Evolutionary conservation across 1,140 invertebrate species (phyloP).

Genomic region (Apis dorsata): DNA sequence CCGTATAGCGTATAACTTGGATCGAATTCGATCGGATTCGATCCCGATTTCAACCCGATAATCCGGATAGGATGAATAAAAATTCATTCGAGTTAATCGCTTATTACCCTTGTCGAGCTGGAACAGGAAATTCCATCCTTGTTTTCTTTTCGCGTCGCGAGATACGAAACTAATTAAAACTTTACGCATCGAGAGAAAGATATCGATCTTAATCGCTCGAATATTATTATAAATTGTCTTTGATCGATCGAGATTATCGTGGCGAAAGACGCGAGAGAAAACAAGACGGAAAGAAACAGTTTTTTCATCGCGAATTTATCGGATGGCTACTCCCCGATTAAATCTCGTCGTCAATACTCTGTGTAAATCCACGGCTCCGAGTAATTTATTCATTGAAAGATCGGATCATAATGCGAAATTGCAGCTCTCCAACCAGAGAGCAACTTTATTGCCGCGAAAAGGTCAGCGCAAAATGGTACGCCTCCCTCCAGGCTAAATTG

Average conservation of each 20-base stretch:
- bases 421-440: conserved; percentile 11
- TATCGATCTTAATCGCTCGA: not conserved
- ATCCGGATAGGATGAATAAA: not conserved
- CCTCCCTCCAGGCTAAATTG: conserved; percentile 5
- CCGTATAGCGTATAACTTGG: not conserved
- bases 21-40: not conserved
- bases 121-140: not conserved
- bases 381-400: conserved; percentile 31
- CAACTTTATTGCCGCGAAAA: conserved; percentile 39
- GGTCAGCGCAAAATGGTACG: conserved; percentile 29
- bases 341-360: not conserved
- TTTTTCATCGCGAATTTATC: not conserved
- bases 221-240: conserved; percentile 1
- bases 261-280: not conserved
- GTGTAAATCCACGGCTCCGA: not conserved
- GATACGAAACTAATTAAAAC: conserved; percentile 15
- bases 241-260: too few relatives aligned
- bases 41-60: not conserved
- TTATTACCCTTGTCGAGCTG: not conserved
- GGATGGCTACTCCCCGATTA: not conserved
- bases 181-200: not conserved
- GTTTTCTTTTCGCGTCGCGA: not conserved
- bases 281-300: not conserved
- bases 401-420: conserved; percentile 27
- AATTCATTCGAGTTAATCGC: conserved; percentile 1